Base-by-base conservation (phyloP, 2,888 invertebrate species). In the Acronicta aceris region DNA sequence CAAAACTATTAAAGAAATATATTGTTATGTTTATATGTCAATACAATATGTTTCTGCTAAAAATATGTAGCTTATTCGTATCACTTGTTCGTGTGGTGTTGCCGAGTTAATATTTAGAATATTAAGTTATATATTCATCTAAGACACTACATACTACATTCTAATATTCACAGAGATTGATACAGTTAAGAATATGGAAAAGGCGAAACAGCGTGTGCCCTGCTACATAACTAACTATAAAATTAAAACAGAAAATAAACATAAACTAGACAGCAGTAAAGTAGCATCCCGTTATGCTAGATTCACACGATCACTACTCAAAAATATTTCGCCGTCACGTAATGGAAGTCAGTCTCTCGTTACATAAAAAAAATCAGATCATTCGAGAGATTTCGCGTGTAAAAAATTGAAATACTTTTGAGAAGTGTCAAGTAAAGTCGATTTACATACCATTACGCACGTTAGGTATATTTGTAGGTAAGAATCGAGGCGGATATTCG, bases 91-190 rank as follows among this genome's bases (percentile, higher is more conserved):
- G 88, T 89, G 89, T 94, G 94, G 94, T 94, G 94, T 94, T 92
- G 92, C 85, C 87, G 86, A 88, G 86, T 92, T 89, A 85, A 91
- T 93, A 92, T 93, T 94, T 94, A 93, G 93, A 94, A 93, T 93
- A 92, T 93, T 89, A 88, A 86, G 84, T 87, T 89, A 88, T 89
- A 89, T 89, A 69, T 68, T 76, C 68, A 90, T 88, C 93, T 93
- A 94, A 93, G 89, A 92, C 93, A 93, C 94, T 94, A 94, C 93
- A 59, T 81, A 82, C 93, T 93, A 93, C 93, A 74, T 81, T 83
- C 92, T 93, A 93, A 85, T 94, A 94, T 94, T 94, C 94, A 94
- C 94, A 94, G 90, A 91, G 89, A 91, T 89, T 87, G 91, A 90
- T 91, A 91, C 88, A 89, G 83, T 84, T 76, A 87, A 88, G 83